Conservation (phyloP, 2,113 vertebrate species). For the Loxodonta africana region DNA sequence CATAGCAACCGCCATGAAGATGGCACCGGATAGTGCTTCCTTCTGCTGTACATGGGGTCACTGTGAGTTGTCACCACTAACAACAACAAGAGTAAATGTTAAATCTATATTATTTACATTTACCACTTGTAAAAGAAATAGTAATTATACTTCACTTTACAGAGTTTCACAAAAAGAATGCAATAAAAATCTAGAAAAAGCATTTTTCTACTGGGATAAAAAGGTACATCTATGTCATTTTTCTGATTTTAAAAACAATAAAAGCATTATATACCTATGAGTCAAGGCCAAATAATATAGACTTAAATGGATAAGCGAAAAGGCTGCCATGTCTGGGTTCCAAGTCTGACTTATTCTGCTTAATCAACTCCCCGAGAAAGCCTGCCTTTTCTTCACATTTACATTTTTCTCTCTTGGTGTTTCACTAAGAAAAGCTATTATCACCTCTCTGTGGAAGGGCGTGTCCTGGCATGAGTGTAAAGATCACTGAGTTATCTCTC, state of each 20-base stretch:
- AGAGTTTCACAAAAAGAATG: not conserved
- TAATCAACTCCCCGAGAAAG: not conserved
- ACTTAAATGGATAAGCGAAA: not conserved
- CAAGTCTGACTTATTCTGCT: not conserved
- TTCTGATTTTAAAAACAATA: constrained; percentile 27
- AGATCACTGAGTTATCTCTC: not conserved
- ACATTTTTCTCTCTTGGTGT: not conserved
- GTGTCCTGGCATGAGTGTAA: not conserved
- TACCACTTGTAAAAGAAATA: not conserved
- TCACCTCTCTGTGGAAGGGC: not conserved
- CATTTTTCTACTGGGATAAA: not conserved
- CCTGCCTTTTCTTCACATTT: not conserved
- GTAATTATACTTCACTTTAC: not conserved
- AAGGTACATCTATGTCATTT: not conserved
- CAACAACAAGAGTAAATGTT: not conserved
- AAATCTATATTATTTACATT: not conserved
- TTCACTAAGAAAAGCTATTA: not conserved
- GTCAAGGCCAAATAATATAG: not conserved
- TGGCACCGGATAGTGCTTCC: not conserved
- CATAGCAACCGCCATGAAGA: not conserved
- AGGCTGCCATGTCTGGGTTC: not conserved
- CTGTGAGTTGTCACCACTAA: not conserved
- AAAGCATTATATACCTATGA: not conserved
- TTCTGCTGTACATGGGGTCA: not conserved
- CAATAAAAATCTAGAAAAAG: not conserved